Conservation (phyloP, 2,113 vertebrate species). For the Cynocephalus volans region DNA sequence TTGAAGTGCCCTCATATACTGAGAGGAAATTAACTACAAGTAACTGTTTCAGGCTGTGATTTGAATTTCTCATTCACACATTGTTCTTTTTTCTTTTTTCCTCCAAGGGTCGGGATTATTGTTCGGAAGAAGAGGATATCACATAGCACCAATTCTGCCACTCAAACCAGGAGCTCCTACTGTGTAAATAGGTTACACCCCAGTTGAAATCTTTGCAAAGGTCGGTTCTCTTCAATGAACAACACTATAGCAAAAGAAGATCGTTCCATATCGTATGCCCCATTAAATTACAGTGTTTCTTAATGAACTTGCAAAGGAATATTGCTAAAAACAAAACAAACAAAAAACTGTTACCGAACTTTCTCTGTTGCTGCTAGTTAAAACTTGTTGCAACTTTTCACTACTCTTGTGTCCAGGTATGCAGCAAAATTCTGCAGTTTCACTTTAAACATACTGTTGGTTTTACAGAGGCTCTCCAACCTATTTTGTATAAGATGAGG, state of each 20-base stretch:
- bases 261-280: conserved; percentile 89
- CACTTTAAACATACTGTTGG: conserved; percentile 87
- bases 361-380: conserved; percentile 90
- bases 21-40: background rate
- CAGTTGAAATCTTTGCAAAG: conserved; percentile 87
- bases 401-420: conserved; percentile 89
- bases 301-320: conserved; percentile 89
- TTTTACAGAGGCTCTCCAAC: conserved; percentile 86
- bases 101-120: conserved; percentile 96
- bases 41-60: background rate
- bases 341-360: conserved; percentile 86
- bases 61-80: conserved; percentile 15
- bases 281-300: conserved; percentile 91
- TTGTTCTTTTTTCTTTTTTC: conserved; percentile 64
- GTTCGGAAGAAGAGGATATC: conserved; percentile 97
- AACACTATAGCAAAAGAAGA: conserved; percentile 88
- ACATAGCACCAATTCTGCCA: conserved; percentile 93
- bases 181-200: conserved; percentile 92
- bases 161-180: conserved; percentile 86
- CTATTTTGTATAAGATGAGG: conserved; percentile 88
- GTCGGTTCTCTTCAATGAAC: conserved; percentile 86
- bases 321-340: conserved; percentile 86
- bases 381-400: conserved; percentile 90
- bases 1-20: too few relatives aligned
- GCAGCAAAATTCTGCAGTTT: conserved; percentile 87